Base-by-base conservation (phyloP, 2,888 invertebrate species). In the Drosophila mettleri region DNA sequence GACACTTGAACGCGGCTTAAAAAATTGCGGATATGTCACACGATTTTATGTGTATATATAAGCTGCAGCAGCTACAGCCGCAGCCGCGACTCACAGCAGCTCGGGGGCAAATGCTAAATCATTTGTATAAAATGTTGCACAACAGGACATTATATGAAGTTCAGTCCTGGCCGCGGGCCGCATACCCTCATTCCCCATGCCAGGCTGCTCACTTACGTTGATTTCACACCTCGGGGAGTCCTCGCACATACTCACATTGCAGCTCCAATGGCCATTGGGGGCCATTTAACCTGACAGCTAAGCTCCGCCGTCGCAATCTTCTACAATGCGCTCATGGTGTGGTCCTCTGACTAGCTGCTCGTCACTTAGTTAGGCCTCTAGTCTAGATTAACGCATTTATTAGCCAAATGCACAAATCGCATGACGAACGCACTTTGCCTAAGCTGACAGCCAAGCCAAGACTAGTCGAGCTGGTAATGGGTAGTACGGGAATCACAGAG, bases 1-100 rank as follows among this genome's bases (percentile, higher is more conserved):
- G 88, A 86, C 88, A 86, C 86, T 82, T 75, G 87, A 69, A 72
- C 59, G 82, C 68, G 57, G 73, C 68, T 74, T 89, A 83, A 88
- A 83, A 86, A 86, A 89, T 89, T 88, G 86, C 86, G 89, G 89
- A 89, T 88, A 86, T 86, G 86, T 86, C 86, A 88, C 86, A 88
- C 48, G 86, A 89, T 69, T 86, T 86, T 86, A 86, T 86, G 79
- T 86, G 79, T 60, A 74, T 72, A 61, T 62, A 53, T 52, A 55
- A 55, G 43, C 65, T 34, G 61, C 70, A 43, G 24, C 74, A 67
- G 54, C 20, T 18, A 24, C 52, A 29, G 10, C 39, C 18, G 33
- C 33, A 14, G 5, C 46, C 18, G 0, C 33, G 6, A n/a, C 69
- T 22, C 46, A 20, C 49, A 10, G 12, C 49, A 34, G 49, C 75